Evolutionary conservation across 2,888 invertebrate genomes (phyloP).

Genomic region (Mimumesa dahlbomi): DNA sequence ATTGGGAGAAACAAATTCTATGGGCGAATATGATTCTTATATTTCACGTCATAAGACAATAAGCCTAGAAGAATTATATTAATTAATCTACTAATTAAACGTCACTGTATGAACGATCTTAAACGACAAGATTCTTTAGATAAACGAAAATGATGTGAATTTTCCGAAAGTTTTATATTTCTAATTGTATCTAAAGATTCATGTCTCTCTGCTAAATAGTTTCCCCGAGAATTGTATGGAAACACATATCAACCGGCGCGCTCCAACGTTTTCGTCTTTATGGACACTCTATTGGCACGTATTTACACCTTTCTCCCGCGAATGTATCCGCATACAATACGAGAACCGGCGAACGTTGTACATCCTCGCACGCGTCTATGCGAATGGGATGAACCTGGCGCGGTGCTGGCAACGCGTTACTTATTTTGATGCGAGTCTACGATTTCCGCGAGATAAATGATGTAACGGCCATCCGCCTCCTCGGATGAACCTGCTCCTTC

Average conservation of each 20-base stretch:
- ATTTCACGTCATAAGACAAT: not conserved
- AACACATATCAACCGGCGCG: too few relatives aligned
- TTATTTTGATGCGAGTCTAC: conserved; percentile 61
- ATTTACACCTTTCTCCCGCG: too few relatives aligned
- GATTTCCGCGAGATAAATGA: conserved; percentile 65
- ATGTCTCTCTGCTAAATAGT: too few relatives aligned
- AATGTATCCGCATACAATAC: too few relatives aligned
- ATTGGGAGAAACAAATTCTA: not conserved
- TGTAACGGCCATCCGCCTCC: conserved; percentile 48
- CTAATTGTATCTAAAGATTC: too few relatives aligned
- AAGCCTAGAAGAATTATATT: not conserved
- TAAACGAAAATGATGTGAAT: too few relatives aligned
- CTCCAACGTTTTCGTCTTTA: too few relatives aligned
- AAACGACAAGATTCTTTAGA: too few relatives aligned
- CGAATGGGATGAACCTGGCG: conserved; percentile 16
- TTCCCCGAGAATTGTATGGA: too few relatives aligned
- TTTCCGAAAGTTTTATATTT: too few relatives aligned
- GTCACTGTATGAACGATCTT: too few relatives aligned
- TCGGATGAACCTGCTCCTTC: conserved; percentile 51
- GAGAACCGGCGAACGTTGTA: not conserved
- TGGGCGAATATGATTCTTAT: conserved; percentile 2
- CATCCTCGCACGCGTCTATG: not conserved
- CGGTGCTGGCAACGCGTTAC: conserved; percentile 32
- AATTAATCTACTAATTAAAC: not conserved
- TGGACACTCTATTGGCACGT: too few relatives aligned